Percentiles rank a stretch among this genome's conserved stretches.
Conservation (phyloP, 2,888 invertebrate genomes). For the Octonoba sinensis region DNA sequence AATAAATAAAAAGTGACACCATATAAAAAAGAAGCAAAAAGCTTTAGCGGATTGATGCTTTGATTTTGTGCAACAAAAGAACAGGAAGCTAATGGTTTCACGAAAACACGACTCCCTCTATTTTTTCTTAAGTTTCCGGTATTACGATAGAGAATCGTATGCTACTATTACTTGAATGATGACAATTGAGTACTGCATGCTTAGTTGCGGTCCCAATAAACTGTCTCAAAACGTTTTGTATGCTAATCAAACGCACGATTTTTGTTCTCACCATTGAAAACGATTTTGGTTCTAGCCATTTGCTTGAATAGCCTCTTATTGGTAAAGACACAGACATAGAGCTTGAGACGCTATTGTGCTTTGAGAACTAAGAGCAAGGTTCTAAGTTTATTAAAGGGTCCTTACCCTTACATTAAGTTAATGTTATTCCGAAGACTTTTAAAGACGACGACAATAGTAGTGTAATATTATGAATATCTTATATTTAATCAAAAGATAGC, state of each 20-base stretch:
- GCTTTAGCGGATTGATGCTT: constrained; percentile 26
- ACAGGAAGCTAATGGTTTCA: constrained; percentile 43
- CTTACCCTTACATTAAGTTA: too few relatives aligned
- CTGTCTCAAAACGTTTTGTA: constrained; percentile 19
- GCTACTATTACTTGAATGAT: constrained; percentile 10
- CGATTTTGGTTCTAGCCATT: constrained; percentile 8
- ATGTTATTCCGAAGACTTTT: too few relatives aligned
- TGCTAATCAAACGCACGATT: constrained; percentile 31
- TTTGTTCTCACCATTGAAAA: constrained; percentile 1
- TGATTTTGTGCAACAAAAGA: constrained; percentile 34
- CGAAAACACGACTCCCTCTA: constrained; percentile 38
- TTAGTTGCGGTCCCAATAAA: constrained; percentile 6
- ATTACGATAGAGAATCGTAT: constrained; percentile 24
- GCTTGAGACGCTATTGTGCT: too few relatives aligned
- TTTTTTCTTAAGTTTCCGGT: constrained; percentile 35
- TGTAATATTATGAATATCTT: too few relatives aligned
- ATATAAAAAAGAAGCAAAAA: constrained; percentile 32
- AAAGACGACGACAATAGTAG: too few relatives aligned
- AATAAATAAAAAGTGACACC: background rate
- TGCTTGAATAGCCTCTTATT: too few relatives aligned
- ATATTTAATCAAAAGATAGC: too few relatives aligned
- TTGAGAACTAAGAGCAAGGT: too few relatives aligned
- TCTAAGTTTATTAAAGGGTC: too few relatives aligned
- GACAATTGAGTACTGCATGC: constrained; percentile 24
- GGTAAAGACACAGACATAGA: too few relatives aligned